These are phyloP conservation scores for Tribolium madens DNA, from an alignment of 1,140 invertebrate species.

Conservation along the genomic window DNA sequence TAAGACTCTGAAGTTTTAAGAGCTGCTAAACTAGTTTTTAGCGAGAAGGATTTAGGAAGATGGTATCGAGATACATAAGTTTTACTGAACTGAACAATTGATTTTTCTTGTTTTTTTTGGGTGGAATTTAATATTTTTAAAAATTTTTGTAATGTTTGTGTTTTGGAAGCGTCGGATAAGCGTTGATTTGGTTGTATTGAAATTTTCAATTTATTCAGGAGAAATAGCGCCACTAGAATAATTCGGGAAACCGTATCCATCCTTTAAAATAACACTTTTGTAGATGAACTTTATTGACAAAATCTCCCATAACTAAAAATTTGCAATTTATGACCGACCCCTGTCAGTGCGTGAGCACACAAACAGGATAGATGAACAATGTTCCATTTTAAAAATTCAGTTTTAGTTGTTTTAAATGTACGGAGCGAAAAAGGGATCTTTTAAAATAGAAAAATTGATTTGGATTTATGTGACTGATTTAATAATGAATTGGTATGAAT, in stretches of 20 bases:
- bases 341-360: slow-evolving; percentile 15
- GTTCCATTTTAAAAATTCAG: slow-evolving; percentile 29
- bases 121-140: too few species aligned
- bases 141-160: background rate
- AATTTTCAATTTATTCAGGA: slow-evolving; percentile 7
- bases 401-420: slow-evolving; percentile 33
- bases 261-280: slow-evolving; percentile 29
- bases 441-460: slow-evolving; percentile 1
- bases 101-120: too few species aligned
- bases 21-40: too few species aligned
- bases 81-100: too few species aligned
- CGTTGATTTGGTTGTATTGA: background rate
- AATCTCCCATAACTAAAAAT: slow-evolving; percentile 22
- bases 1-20: too few species aligned
- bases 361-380: slow-evolving; percentile 17
- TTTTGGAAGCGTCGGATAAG: background rate
- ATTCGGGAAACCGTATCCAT: slow-evolving; percentile 21
- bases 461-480: slow-evolving; percentile 27
- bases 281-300: slow-evolving; percentile 36
- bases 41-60: too few species aligned
- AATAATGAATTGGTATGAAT: slow-evolving; percentile 3
- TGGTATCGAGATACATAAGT: too few species aligned
- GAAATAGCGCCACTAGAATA: background rate
- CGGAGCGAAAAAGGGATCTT: background rate
- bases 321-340: slow-evolving; percentile 35